Evolutionary conservation across 2,888 invertebrate genomes (phyloP).

Genomic region (Drosophila eohydei): DNA sequence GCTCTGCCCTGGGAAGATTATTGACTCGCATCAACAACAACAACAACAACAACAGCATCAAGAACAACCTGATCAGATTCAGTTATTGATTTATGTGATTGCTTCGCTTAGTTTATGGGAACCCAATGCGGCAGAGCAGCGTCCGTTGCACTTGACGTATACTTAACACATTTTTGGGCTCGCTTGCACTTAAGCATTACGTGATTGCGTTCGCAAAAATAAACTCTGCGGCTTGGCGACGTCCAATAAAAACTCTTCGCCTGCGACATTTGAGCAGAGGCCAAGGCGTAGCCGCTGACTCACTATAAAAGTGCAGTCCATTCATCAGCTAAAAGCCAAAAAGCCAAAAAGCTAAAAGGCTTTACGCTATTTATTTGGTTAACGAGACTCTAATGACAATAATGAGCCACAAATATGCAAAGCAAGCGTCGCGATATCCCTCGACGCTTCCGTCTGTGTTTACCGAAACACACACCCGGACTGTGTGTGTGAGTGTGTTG

Average conservation of each 20-base stretch:
- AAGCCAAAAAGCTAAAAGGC: conserved; percentile 10
- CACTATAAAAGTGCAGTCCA: conserved; percentile 17
- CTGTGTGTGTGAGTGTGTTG: not conserved
- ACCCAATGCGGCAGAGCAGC: not conserved
- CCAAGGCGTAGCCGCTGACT: conserved; percentile 4
- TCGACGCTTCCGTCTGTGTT: conserved; percentile 1
- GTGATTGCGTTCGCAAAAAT: conserved; percentile 13
- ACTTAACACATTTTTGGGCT: conserved; percentile 29
- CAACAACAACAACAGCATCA: conserved; percentile 1
- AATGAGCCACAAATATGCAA: conserved; percentile 5
- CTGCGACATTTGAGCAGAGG: not conserved
- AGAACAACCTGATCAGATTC: not conserved
- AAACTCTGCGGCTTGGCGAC: not conserved
- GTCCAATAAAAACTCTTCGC: not conserved
- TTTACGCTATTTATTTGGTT: conserved; percentile 22
- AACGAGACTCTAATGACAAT: conserved; percentile 19
- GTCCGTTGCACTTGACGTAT: conserved; percentile 22
- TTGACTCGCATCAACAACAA: conserved; percentile 6
- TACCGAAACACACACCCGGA: not conserved
- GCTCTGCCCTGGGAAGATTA: conserved; percentile 5
- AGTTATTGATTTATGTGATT: not conserved
- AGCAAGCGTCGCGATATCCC: conserved; percentile 3
- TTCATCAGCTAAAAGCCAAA: not conserved
- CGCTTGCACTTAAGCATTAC: conserved; percentile 4
- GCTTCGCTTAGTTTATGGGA: not conserved